phyloP scores from a whole-genome alignment of 2,888 invertebrate genomes.

The Clanis bilineata region DNA sequence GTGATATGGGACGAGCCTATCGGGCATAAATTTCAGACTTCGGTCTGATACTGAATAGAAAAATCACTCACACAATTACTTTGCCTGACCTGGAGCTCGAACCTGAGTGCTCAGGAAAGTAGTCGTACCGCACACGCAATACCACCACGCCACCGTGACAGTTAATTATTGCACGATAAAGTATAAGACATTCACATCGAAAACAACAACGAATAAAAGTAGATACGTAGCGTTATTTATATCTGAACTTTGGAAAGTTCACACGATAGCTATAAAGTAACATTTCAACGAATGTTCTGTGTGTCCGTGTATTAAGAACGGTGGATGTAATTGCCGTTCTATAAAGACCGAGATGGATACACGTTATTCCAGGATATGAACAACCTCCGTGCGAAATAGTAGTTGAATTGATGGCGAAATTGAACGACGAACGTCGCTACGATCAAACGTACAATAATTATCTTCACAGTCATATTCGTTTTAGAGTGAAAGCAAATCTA shows the following conservation, averaged over 20 bases:
- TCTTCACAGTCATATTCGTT: neutral
- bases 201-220: neutral
- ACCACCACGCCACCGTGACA: too few species aligned
- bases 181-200: neutral
- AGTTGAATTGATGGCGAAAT: constrained; percentile 20
- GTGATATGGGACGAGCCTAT: too few species aligned
- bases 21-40: too few species aligned
- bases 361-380: constrained; percentile 4
- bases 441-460: neutral
- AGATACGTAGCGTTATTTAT: neutral
- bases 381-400: constrained; percentile 7
- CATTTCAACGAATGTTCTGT: neutral
- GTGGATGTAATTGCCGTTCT: neutral
- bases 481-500: too few species aligned
- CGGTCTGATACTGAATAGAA: too few species aligned
- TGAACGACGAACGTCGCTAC: constrained; percentile 25
- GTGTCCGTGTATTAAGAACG: neutral
- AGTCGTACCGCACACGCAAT: too few species aligned
- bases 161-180: neutral
- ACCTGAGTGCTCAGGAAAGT: too few species aligned
- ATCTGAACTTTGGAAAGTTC: neutral
- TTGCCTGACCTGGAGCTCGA: too few species aligned
- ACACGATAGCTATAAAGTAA: neutral
- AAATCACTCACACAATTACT: too few species aligned
- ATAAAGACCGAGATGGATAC: neutral